Evolutionary conservation across 2,797 vertebrate species (phyloP).

Genomic region (Todus mexicanus): DNA sequence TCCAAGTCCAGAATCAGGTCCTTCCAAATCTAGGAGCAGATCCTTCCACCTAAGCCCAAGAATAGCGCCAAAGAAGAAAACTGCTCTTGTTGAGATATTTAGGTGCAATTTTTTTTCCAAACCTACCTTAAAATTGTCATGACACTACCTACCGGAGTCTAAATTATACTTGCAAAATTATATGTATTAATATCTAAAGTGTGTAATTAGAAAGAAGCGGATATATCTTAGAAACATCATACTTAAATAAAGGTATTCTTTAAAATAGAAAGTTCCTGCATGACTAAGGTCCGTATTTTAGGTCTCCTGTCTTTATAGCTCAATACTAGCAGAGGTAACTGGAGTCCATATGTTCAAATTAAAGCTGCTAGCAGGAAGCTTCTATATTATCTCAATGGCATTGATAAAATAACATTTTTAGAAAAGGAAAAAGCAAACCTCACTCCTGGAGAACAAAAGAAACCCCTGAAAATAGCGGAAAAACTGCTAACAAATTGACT

Average conservation of each 20-base stretch:
- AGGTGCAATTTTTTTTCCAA: not conserved
- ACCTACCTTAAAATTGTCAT: constrained; percentile 13
- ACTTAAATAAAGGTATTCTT: not conserved
- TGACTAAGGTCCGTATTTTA: not conserved
- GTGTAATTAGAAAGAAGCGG: constrained; percentile 22
- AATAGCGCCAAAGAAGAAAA: not conserved
- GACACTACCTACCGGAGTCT: not conserved
- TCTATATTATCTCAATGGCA: not conserved
- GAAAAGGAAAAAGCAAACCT: not conserved
- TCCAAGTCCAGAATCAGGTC: no score
- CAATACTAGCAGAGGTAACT: not conserved
- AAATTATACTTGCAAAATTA: constrained; percentile 50
- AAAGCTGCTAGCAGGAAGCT: not conserved
- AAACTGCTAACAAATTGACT: not conserved
- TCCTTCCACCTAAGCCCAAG: not conserved
- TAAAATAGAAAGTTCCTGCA: not conserved
- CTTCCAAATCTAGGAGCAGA: not conserved
- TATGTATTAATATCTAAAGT: constrained; percentile 27
- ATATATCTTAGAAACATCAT: not conserved
- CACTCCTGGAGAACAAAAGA: not conserved
- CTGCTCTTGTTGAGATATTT: not conserved
- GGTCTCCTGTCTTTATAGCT: not conserved
- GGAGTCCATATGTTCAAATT: not conserved
- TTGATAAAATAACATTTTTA: no score
- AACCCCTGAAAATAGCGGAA: not conserved